phyloP scores from a whole-genome alignment of 2,888 invertebrate genomes.

The Brachyptera putata region DNA sequence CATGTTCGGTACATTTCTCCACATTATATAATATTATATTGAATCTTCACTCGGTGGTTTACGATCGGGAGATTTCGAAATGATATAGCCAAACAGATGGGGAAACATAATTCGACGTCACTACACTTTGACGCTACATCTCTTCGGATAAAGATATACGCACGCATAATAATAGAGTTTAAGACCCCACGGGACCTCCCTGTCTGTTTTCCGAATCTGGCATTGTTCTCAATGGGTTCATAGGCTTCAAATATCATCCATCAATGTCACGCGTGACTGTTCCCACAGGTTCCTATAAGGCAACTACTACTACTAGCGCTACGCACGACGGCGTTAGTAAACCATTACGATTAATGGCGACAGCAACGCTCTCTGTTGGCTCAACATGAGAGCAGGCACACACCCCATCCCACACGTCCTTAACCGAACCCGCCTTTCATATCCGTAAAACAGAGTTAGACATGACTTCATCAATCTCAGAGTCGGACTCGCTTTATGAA shows the following conservation, averaged over 20 bases:
- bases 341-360: slow-evolving; percentile 18
- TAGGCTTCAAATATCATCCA: slow-evolving; percentile 9
- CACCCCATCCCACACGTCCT: background rate
- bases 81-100: too few species aligned
- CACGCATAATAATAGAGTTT: too few species aligned
- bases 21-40: too few species aligned
- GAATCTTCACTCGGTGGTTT: too few species aligned
- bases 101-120: too few species aligned
- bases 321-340: background rate
- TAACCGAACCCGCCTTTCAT: background rate
- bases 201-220: slow-evolving; percentile 11
- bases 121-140: too few species aligned
- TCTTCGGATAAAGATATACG: too few species aligned
- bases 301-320: background rate
- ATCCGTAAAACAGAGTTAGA: background rate
- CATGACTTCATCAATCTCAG: background rate
- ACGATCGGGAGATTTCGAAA: too few species aligned
- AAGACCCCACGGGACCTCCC: slow-evolving; percentile 4
- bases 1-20: too few species aligned
- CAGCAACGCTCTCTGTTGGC: background rate
- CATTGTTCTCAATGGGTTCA: slow-evolving; percentile 20
- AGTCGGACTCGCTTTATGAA: too few species aligned
- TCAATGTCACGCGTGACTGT: slow-evolving; percentile 4
- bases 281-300: slow-evolving; percentile 9
- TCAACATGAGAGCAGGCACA: slow-evolving; percentile 4